These are phyloP conservation scores for Aphidius colemani DNA, from an alignment of 2,888 invertebrate genomes.

Conservation along the genomic window DNA sequence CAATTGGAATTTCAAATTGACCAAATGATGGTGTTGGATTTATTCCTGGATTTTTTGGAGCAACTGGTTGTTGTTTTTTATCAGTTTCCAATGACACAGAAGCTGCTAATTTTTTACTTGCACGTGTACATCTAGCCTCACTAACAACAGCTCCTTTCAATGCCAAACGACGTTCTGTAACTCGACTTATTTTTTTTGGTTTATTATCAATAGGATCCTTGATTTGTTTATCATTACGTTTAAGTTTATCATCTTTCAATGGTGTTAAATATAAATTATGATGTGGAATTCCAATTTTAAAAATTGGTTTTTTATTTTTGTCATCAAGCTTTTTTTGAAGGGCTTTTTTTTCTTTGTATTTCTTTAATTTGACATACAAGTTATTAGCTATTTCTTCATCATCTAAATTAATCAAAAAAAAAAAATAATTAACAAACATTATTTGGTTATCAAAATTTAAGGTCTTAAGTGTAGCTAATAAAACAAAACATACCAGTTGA, in stretches of 20 bases:
- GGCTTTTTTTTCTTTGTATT: conserved; percentile 45
- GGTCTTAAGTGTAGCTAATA: too few relatives aligned
- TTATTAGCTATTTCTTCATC: conserved; percentile 12
- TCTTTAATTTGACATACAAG: conserved; percentile 32
- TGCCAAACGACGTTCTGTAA: conserved; percentile 49
- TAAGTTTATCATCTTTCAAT: neutral
- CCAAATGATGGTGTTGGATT: conserved; percentile 43
- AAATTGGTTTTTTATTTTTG: conserved; percentile 43
- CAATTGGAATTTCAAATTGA: conserved; percentile 17
- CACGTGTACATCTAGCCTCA: neutral
- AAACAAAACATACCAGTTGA: too few relatives aligned
- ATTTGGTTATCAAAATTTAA: too few relatives aligned
- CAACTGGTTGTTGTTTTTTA: conserved; percentile 59
- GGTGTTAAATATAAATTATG: conserved; percentile 46
- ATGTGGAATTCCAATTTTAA: conserved; percentile 50
- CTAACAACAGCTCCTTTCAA: conserved; percentile 32
- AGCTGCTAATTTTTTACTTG: neutral
- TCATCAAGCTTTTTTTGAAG: conserved; percentile 38
- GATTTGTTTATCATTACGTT: conserved; percentile 28
- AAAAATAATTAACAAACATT: too few relatives aligned
- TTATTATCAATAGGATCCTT: conserved; percentile 1
- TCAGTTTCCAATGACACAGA: conserved; percentile 25
- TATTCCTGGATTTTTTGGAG: conserved; percentile 64
- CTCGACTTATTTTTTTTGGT: conserved; percentile 45
- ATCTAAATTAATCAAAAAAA: neutral